Conservation (phyloP, 2,888 invertebrate genomes). For the Tetranychus truncatus region DNA sequence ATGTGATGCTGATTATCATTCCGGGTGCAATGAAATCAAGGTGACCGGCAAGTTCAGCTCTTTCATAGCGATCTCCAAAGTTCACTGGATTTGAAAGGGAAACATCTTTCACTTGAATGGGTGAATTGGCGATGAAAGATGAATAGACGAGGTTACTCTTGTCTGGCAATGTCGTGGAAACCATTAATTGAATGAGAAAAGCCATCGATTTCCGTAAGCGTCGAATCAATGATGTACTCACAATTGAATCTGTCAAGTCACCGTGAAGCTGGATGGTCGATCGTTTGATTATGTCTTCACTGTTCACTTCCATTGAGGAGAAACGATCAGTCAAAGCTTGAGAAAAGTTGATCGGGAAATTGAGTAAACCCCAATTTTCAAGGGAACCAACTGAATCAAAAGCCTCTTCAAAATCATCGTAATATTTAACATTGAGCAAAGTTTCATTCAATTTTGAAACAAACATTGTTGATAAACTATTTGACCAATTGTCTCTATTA, state of each 20-base stretch:
- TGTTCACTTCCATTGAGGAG: not conserved
- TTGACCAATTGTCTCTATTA: not conserved
- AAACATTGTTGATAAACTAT: not conserved
- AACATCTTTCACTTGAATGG: conserved; percentile 28
- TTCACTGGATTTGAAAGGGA: not conserved
- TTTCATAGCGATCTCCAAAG: not conserved
- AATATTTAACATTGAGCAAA: not conserved
- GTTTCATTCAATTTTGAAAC: not conserved
- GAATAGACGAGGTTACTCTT: not conserved
- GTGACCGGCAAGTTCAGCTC: not conserved
- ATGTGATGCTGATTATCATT: conserved; percentile 8
- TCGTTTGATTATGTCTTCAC: not conserved
- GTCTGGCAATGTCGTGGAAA: not conserved
- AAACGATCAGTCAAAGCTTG: not conserved
- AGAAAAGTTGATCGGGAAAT: not conserved
- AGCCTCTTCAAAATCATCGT: not conserved
- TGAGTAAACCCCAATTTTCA: not conserved
- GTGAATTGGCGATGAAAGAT: conserved; percentile 25
- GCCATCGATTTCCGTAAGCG: not conserved
- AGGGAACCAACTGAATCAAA: not conserved
- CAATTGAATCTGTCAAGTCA: not conserved
- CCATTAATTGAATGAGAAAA: not conserved
- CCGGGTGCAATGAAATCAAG: conserved; percentile 9
- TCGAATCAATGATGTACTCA: not conserved
- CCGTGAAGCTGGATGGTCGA: not conserved